Conservation (phyloP, 2,113 vertebrate species). For the Brachirus orientalis region DNA sequence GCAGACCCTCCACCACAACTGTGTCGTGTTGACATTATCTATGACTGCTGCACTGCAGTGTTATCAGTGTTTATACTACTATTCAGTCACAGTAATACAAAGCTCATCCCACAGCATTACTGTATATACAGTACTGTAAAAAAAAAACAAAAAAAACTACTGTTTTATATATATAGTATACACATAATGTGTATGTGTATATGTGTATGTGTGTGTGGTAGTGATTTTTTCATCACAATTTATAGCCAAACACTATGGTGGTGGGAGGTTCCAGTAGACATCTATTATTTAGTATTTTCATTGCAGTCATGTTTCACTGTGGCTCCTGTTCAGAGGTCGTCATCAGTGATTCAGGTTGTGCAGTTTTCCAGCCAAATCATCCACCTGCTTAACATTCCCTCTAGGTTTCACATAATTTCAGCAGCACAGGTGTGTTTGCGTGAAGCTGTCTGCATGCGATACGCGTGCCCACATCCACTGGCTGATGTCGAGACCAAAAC, state of each 20-base stretch:
- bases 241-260: too few species aligned
- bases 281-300: too few species aligned
- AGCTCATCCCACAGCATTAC: too few species aligned
- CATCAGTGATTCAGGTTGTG: slow-evolving; percentile 12
- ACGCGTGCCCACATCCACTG: slow-evolving; percentile 19
- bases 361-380: slow-evolving; percentile 6
- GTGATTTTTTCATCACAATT: too few species aligned
- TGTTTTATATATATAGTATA: too few species aligned
- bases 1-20: slow-evolving; percentile 36
- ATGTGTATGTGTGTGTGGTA: too few species aligned
- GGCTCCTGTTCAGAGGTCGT: background rate
- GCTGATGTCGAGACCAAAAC: slow-evolving; percentile 19
- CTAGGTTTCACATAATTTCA: slow-evolving; percentile 8
- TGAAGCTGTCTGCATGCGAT: slow-evolving; percentile 19
- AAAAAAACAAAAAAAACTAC: too few species aligned
- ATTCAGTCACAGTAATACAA: slow-evolving; percentile 18
- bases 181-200: too few species aligned
- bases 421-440: slow-evolving; percentile 25
- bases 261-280: background rate
- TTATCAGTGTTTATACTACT: background rate
- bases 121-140: too few species aligned
- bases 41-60: slow-evolving; percentile 25
- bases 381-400: slow-evolving; percentile 16
- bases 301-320: too few species aligned
- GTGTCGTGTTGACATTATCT: slow-evolving; percentile 51